Evolutionary conservation across 1,140 invertebrate genomes (phyloP).

Genomic region (Thereuonema tuberculata): DNA sequence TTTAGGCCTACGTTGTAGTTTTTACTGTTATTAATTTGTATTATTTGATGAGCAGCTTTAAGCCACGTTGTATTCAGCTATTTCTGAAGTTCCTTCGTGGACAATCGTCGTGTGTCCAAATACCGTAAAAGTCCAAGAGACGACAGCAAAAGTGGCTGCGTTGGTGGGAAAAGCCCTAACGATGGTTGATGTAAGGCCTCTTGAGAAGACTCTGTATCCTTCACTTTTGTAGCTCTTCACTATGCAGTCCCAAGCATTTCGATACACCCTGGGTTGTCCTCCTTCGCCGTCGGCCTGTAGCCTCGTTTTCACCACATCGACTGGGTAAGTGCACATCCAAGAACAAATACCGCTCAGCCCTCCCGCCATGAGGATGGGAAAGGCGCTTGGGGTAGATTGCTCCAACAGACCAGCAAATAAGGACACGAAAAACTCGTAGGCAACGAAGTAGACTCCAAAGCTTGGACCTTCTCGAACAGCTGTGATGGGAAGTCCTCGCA

Average conservation of each 20-base stretch:
- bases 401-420: conserved; percentile 22
- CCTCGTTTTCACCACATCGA: conserved; percentile 79
- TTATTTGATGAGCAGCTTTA: too few relatives aligned
- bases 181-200: conserved; percentile 58
- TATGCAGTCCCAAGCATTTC: conserved; percentile 54
- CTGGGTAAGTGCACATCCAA: conserved; percentile 71
- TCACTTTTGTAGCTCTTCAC: conserved; percentile 49
- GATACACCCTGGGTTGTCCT: conserved; percentile 40
- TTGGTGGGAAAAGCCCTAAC: conserved; percentile 83
- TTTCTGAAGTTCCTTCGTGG: too few relatives aligned
- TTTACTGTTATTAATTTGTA: too few relatives aligned
- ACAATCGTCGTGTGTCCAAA: too few relatives aligned
- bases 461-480: conserved; percentile 49
- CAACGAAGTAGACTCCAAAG: conserved; percentile 52
- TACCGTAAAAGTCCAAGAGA: conserved; percentile 58
- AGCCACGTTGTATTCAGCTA: too few relatives aligned
- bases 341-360: conserved; percentile 67
- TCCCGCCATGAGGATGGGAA: conserved; percentile 54
- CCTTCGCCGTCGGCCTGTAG: conserved; percentile 57
- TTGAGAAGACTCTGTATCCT: conserved; percentile 48
- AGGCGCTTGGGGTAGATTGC: conserved; percentile 28
- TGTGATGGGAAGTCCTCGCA: conserved; percentile 59
- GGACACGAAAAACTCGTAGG: conserved; percentile 50
- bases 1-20: too few relatives aligned
- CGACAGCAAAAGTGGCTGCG: conserved; percentile 73